These are phyloP conservation scores for Phoenicopterus ruber DNA, from an alignment of 2,113 vertebrate genomes.

Conservation along the genomic window DNA sequence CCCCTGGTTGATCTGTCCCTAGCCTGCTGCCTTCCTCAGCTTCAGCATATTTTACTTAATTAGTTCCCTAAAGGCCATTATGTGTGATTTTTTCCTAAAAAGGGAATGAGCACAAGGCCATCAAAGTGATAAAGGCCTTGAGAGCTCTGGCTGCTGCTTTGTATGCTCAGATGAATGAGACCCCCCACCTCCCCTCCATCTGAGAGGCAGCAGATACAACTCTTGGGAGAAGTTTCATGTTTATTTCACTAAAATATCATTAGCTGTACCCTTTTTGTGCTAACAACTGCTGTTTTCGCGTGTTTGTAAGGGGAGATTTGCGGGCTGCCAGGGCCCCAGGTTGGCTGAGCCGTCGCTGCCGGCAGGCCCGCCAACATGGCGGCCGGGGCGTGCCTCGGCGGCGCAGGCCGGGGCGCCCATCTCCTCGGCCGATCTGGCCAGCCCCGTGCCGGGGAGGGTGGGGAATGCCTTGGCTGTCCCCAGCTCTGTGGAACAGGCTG, in stretches of 20 bases:
- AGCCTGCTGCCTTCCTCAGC: background rate
- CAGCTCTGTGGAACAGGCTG: background rate
- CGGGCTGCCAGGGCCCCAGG: fast-evolving
- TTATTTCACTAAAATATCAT: fast-evolving
- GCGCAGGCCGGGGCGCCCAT: fast-evolving
- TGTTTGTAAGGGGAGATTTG: background rate
- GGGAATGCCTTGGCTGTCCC: background rate
- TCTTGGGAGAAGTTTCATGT: background rate
- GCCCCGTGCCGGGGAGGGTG: fast-evolving
- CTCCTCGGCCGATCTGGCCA: background rate
- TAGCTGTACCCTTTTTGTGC: background rate
- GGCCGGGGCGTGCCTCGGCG: background rate
- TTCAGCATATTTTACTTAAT: background rate
- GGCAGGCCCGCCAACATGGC: background rate
- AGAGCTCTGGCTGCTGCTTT: background rate
- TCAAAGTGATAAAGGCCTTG: background rate
- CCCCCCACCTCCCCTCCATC: fast-evolving
- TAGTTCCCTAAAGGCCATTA: background rate
- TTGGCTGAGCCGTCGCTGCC: fast-evolving
- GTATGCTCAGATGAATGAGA: fast-evolving
- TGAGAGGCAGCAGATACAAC: fast-evolving
- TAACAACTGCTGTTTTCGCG: fast-evolving
- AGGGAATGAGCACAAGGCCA: background rate
- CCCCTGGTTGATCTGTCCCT: fast-evolving
- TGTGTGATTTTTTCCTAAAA: background rate